Base-by-base conservation (phyloP, 2,797 vertebrate genomes). In the Loris lydekkerianus region DNA sequence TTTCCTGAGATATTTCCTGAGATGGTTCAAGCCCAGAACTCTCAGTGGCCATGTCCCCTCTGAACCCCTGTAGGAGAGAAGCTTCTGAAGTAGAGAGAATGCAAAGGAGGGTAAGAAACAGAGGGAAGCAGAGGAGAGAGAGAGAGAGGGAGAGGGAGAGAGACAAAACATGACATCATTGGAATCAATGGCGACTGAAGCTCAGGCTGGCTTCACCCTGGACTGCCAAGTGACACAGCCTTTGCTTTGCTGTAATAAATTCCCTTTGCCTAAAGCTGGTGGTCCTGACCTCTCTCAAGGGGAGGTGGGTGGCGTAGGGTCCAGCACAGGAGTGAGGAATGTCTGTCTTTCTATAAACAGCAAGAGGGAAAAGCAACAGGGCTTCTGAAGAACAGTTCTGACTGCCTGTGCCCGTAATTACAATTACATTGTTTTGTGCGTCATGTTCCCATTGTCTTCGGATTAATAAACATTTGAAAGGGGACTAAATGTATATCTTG, bases 171-270 rank as follows among this genome's bases (percentile, higher is more conserved):
- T 92, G 91, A 96, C 70, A 83, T 97, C 91, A 96, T 31, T 46
- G 63, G 61, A 88, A 72, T 93, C 70, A 58, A 10, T 65, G 56
- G 83, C 49, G 49, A 53, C 49, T 53, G 49, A 92, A 58, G 76
- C 49, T 87, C 29, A n/a, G 83, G 43, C 88, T 84, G 75, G 81
- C 70, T 89, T 97, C 60, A 94, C 46, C 83, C 69, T 67, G 69
- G 77, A 75, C 88, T 92, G 63, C 93, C 63, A 91, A 93, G 46
- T 31, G 77, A 96, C 40, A 31, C 65, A 63, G 78, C n/a, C 40
- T 49, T 96, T 70, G 34, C 61, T 73, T 93, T 93, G 81, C n/a
- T 56, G 89, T 73, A 70, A 89, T 97, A 94, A 86, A 97, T 96
- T 75, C 53, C 58, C 81, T 91, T 78, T 93, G 81, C 58, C 56